Evolutionary conservation across 2,797 vertebrate species (phyloP).

Genomic region (Parambassis ranga): DNA sequence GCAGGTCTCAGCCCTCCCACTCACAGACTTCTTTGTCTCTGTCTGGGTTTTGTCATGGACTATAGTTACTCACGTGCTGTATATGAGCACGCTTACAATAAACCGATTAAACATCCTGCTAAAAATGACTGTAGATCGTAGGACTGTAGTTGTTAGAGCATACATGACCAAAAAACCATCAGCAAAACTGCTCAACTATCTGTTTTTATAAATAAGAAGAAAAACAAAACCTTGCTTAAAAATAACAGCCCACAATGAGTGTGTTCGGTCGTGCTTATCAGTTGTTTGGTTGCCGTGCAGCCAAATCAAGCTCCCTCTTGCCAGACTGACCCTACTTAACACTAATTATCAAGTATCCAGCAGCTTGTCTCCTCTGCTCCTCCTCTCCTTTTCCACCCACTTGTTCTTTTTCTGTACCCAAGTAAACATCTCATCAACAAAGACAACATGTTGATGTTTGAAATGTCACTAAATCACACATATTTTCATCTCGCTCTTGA

Average conservation of each 20-base stretch:
- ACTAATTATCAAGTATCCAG: constrained; percentile 42
- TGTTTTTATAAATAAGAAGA: too few relatives aligned
- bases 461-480: background rate
- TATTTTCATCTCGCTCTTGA: background rate
- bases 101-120: background rate
- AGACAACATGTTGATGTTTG: background rate
- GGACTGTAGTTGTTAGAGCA: too few relatives aligned
- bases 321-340: constrained; percentile 41
- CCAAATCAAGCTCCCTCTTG: constrained; percentile 28
- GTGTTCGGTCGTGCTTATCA: constrained; percentile 11
- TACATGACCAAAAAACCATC: too few relatives aligned
- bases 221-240: too few relatives aligned
- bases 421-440: background rate
- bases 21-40: constrained; percentile 31
- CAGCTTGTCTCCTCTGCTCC: constrained; percentile 7
- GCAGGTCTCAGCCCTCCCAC: constrained; percentile 32
- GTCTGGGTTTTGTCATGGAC: constrained; percentile 9
- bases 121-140: too few relatives aligned
- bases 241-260: too few relatives aligned
- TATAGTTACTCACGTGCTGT: too few relatives aligned
- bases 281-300: constrained; percentile 14
- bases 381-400: background rate
- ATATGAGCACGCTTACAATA: too few relatives aligned
- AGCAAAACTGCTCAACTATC: too few relatives aligned
- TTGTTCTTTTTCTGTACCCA: background rate